Conservation (phyloP, 2,888 invertebrate genomes). For the Phania funesta region DNA sequence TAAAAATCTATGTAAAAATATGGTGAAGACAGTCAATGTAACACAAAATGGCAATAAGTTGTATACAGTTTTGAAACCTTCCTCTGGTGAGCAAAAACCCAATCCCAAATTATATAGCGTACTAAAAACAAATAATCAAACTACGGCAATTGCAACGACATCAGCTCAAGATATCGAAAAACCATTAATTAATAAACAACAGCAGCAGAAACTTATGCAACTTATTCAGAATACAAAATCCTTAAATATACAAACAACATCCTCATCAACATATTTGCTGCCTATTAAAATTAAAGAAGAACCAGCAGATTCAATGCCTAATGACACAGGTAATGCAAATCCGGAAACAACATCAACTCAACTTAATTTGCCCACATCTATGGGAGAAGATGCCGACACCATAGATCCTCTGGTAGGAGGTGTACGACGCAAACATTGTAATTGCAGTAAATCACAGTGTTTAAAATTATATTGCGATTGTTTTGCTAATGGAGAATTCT, state of each 20-base stretch:
- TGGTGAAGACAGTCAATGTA: slow-evolving; percentile 53
- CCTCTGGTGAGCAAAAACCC: slow-evolving; percentile 55
- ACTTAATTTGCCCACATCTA: slow-evolving; percentile 3
- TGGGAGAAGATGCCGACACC: slow-evolving; percentile 20
- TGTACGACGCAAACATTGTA: slow-evolving; percentile 93
- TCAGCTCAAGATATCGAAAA: slow-evolving; percentile 12
- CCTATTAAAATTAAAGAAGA: slow-evolving; percentile 69
- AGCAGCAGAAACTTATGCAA: slow-evolving; percentile 49
- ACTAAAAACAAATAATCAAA: slow-evolving; percentile 63
- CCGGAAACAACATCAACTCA: background rate
- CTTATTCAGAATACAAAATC: slow-evolving; percentile 8
- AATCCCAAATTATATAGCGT: slow-evolving; percentile 69
- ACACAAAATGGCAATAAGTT: slow-evolving; percentile 50
- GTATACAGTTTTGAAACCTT: slow-evolving; percentile 68
- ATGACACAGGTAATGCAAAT: background rate
- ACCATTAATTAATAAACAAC: slow-evolving; percentile 54
- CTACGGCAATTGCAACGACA: slow-evolving; percentile 36
- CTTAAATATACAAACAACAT: slow-evolving; percentile 27
- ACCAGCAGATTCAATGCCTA: slow-evolving; percentile 31
- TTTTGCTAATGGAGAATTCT: slow-evolving; percentile 99
- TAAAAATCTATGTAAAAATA: slow-evolving; percentile 28
- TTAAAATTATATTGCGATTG: slow-evolving; percentile 99
- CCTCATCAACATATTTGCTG: slow-evolving; percentile 62
- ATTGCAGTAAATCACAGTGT: slow-evolving; percentile 99
- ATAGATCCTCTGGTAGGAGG: slow-evolving; percentile 66